Conservation (phyloP, 2,888 invertebrate species). For the Protodeltote pygarga region DNA sequence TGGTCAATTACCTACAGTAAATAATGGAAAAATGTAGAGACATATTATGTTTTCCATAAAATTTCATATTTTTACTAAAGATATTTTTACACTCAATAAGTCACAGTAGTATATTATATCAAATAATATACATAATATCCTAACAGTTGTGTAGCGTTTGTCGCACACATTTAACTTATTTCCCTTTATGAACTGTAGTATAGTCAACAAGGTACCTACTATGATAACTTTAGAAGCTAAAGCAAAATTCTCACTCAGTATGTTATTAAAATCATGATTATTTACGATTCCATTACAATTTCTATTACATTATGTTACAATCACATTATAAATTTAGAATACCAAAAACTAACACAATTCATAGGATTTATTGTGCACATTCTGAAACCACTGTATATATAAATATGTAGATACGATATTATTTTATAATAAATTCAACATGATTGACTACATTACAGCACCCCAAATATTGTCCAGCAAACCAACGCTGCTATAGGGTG, state of each 20-base stretch:
- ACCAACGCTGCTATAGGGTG: slow-evolving; percentile 70
- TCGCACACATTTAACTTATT: slow-evolving; percentile 25
- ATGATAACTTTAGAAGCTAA: slow-evolving; percentile 46
- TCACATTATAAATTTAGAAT: slow-evolving; percentile 64
- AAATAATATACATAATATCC: no score
- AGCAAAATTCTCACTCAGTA: slow-evolving; percentile 50
- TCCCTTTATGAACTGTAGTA: slow-evolving; percentile 18
- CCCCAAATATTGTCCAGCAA: slow-evolving; percentile 80
- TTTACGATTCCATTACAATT: slow-evolving; percentile 44
- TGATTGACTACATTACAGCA: slow-evolving; percentile 83
- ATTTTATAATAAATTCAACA: slow-evolving; percentile 73
- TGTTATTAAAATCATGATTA: slow-evolving; percentile 45
- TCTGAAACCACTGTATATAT: slow-evolving; percentile 70
- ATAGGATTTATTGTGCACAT: slow-evolving; percentile 73
- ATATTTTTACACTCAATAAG: no score
- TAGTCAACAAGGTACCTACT: slow-evolving; percentile 17
- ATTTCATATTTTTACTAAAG: no score
- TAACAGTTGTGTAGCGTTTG: slow-evolving; percentile 13
- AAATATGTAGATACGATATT: slow-evolving; percentile 71
- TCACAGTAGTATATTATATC: no score
- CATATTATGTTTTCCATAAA: no score
- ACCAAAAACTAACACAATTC: slow-evolving; percentile 67
- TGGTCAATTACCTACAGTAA: no score
- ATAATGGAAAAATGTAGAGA: no score
- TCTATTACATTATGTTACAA: slow-evolving; percentile 49